Evolutionary conservation across 2,113 vertebrate species (phyloP), one percentile per base, ranked within the genome.

Genomic region (Noctilio leporinus): DNA sequence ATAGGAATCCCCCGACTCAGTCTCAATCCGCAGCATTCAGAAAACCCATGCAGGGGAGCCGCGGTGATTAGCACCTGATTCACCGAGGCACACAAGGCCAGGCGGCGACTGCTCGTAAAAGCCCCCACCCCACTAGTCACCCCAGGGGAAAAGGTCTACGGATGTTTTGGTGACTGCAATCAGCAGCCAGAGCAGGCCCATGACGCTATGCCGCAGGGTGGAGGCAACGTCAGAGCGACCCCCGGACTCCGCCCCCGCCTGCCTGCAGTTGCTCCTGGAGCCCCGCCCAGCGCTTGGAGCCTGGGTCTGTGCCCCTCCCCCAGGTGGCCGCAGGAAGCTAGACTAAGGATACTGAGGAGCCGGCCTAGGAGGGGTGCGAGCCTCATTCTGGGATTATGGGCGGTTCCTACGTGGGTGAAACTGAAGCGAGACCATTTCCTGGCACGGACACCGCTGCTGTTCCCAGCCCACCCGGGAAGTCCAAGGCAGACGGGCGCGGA

Each of bases 291-390:
- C 8, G 5, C n/a, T 12, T 38, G 35, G 19, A 43, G 10, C 17
- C 8, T 2, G 1, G 12, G 35, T 38, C 35, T 8, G 51, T 35
- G 24, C 51, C 53, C 77, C 53, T 57, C 30, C 35, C 12, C 40
- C 76, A 6, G 75, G 35, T 2, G 7, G 12, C 26, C 16, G 2
- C 35, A 3, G 0, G 47, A 55, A 67, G 8, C 3, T 3, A 14
- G 86, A 97, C 97, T 93, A 94, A 97, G 57, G 94, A 28, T 51
- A 89, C 96, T 96, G 88, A 78, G 65, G 70, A 77, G 0, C 86
- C 49, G 19, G 9, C n/a, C 1, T 11, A 47, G 83, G 55, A n/a
- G 22, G 80, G 57, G 49, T n/a, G 47, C 67, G 33, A 35, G 15
- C 49, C 53, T 49, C 62, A 53, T 35, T 17, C 49, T 14, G 59